Base-by-base conservation (phyloP, 2,888 invertebrate genomes). In the Emmelina monodactyla region DNA sequence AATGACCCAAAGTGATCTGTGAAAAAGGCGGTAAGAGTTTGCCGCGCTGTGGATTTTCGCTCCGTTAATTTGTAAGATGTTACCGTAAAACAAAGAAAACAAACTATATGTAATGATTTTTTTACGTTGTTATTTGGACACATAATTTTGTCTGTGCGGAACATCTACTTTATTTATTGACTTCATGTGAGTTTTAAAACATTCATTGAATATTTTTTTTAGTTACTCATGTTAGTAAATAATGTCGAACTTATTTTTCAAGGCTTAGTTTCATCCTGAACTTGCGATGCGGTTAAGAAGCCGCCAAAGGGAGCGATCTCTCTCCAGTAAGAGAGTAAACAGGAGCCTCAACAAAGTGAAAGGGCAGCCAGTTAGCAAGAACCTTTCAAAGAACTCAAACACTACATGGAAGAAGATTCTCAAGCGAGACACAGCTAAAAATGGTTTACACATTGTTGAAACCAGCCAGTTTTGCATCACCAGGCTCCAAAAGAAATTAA, bases 221-320 rank as follows among this genome's bases (percentile, higher is more conserved):
- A n/a, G n/a, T n/a, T n/a, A n/a, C n/a, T n/a, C n/a, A n/a, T n/a
- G n/a, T n/a, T n/a, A n/a, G n/a, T n/a, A n/a, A n/a, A n/a, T n/a
- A n/a, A n/a, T n/a, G n/a, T 9, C 9, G 19, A 19, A 19, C 19
- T 5, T 19, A 19, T 6, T 19, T 31, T 19, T 13, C 14, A n/a
- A 25, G 25, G 25, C 25, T n/a, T 11, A 25, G 25, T 7, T 25
- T 25, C 11, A n/a, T 25, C 25, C 25, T 59, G 47, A 54, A 55
- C 51, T 62, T 78, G 78, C 73, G 45, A 87, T 87, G 87, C 86
- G 86, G 83, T 71, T 87, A 61, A 83, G 87, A 65, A 87, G 86
- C 64, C 85, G 86, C 52, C 84, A 85, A 58, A 82, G 84, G 58
- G 83, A 82, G 69, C 82, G 83, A 48, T 78, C 81, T 59, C 72